Evolutionary conservation across 2,797 vertebrate species (phyloP).

Genomic region (Buceros bicornis): DNA sequence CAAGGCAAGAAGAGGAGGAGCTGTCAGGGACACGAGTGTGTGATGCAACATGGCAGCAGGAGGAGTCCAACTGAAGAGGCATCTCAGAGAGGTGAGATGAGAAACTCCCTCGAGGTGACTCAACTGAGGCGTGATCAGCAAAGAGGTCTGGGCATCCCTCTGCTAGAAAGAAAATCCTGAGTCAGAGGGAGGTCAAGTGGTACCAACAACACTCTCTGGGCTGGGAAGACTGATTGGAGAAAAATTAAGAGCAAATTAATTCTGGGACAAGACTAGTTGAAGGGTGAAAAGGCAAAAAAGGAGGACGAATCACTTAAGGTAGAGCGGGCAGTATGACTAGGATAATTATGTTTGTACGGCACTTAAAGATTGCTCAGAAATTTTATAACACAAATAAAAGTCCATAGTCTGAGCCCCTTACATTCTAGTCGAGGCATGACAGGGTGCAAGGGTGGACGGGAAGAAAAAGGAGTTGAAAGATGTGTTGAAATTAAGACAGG

Average conservation of each 20-base stretch:
- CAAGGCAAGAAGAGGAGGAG: neutral
- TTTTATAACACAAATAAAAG: neutral
- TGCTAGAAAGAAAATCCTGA: neutral
- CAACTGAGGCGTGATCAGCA: neutral
- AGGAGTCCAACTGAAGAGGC: neutral
- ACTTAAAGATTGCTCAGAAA: neutral
- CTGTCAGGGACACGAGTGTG: accelerated
- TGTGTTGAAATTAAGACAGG: neutral
- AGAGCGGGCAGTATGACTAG: neutral
- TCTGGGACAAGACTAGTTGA: neutral
- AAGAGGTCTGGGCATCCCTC: neutral
- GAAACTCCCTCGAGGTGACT: neutral
- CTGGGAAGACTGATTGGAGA: neutral
- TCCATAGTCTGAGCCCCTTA: neutral
- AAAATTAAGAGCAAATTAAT: neutral
- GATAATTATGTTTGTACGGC: neutral
- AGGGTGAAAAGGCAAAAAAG: neutral
- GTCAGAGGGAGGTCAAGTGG: neutral
- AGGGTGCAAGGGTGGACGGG: neutral
- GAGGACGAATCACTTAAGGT: neutral
- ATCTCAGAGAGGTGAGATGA: neutral
- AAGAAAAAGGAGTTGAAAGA: neutral
- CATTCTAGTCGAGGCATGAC: neutral
- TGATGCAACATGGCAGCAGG: accelerated
- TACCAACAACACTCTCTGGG: neutral